Percentiles rank a stretch among this genome's conserved stretches.
phyloP scores from a whole-genome alignment of 1,140 invertebrate species.

The Ceratina japonica region DNA sequence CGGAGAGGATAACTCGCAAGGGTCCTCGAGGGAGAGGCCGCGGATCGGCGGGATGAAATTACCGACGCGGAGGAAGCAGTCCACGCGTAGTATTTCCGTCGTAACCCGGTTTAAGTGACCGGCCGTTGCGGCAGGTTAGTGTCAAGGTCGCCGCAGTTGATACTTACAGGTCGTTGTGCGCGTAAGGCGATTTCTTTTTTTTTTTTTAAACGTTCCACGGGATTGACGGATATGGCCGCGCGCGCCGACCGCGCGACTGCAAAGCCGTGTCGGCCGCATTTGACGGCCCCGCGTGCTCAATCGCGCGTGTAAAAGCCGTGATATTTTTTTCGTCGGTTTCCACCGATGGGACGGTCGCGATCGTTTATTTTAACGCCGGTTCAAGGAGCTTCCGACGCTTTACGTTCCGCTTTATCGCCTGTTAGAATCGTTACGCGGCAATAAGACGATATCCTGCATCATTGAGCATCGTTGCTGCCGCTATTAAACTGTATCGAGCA shows the following conservation, averaged over 20 bases:
- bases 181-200: constrained; percentile 11
- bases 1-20: neutral
- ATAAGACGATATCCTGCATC: too few relatives aligned
- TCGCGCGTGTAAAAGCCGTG: neutral
- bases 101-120: constrained; percentile 40
- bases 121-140: constrained; percentile 54
- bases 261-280: neutral
- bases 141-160: constrained; percentile 55
- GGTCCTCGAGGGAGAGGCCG: constrained; percentile 2
- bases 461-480: too few relatives aligned
- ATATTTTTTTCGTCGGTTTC: neutral
- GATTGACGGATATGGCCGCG: neutral
- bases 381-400: neutral
- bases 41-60: constrained; percentile 36
- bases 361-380: neutral
- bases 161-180: constrained; percentile 1
- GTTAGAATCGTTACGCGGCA: too few relatives aligned
- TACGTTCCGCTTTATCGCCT: too few relatives aligned
- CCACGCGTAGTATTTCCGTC: constrained; percentile 32
- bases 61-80: constrained; percentile 35
- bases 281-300: neutral
- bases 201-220: neutral
- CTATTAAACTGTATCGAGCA: too few relatives aligned
- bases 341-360: too few relatives aligned
- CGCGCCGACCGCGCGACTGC: constrained; percentile 5